Percentiles rank a stretch among this genome's conserved stretches.
These are phyloP conservation scores for Bambusicola thoracicus DNA, from an alignment of 2,113 vertebrate genomes.

Conservation along the genomic window DNA sequence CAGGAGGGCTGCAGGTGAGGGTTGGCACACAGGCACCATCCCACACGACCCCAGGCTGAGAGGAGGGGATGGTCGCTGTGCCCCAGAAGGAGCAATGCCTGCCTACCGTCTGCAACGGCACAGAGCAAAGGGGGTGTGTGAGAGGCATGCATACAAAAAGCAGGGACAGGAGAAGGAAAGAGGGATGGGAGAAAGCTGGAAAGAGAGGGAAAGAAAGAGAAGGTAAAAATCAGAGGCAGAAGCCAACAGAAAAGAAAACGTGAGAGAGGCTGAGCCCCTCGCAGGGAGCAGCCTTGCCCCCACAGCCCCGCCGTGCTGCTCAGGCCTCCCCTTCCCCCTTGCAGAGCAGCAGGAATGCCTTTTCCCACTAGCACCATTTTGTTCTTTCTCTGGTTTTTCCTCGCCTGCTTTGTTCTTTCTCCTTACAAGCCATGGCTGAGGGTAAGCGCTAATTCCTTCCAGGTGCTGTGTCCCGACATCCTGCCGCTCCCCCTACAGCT, in stretches of 20 bases:
- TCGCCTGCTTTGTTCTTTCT: slow-evolving; percentile 57
- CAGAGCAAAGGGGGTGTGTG: background rate
- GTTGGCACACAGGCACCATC: background rate
- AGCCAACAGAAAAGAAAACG: background rate
- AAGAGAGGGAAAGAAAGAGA: background rate
- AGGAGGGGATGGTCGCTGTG: background rate
- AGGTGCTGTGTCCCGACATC: slow-evolving; percentile 31
- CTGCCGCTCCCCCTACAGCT: background rate
- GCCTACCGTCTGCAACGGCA: rapidly evolving
- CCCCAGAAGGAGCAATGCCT: background rate
- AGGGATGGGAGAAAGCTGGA: background rate
- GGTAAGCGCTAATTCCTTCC: slow-evolving; percentile 63
- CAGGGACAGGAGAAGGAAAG: background rate
- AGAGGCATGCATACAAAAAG: background rate
- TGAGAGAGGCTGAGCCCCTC: background rate
- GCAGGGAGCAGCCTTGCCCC: background rate
- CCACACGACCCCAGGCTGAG: background rate
- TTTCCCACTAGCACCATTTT: slow-evolving; percentile 63
- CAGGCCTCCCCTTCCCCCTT: background rate
- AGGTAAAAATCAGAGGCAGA: background rate
- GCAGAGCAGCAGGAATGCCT: slow-evolving; percentile 36
- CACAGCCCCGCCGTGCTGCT: background rate
- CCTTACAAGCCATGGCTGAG: background rate
- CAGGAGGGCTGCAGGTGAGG: background rate
- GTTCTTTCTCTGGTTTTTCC: slow-evolving; percentile 49